A percentile compares a stretch with the other conserved stretches of the same genome.
Conservation (phyloP, 2,113 vertebrate species). For the Rattus rattus region DNA sequence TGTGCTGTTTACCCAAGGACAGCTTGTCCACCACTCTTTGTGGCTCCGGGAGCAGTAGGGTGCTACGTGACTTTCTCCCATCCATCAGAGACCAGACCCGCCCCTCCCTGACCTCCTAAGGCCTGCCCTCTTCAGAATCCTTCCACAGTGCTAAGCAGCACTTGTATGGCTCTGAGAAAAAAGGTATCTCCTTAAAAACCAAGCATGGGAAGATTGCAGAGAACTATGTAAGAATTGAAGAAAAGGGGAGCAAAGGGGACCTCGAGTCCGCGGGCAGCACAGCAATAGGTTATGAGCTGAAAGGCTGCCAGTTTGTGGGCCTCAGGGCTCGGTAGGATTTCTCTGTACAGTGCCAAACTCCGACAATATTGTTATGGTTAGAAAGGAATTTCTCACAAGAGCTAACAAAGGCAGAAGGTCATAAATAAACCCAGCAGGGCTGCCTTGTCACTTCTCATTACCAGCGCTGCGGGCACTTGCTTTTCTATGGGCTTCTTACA, state of each 20-base stretch:
- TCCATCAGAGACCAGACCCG: background rate
- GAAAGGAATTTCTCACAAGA: conserved; percentile 90
- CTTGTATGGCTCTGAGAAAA: background rate
- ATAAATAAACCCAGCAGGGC: conserved; percentile 91
- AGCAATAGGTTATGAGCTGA: conserved; percentile 85
- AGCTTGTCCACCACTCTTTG: background rate
- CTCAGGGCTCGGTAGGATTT: conserved; percentile 84
- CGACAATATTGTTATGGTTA: conserved; percentile 87
- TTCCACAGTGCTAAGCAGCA: background rate
- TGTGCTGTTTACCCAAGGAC: background rate
- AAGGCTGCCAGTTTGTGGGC: conserved; percentile 83
- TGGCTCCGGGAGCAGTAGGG: background rate
- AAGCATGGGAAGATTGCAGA: conserved; percentile 53
- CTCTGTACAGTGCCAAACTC: conserved; percentile 87
- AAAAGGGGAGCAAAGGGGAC: conserved; percentile 78
- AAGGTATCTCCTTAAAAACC: conserved; percentile 43
- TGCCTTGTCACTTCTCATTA: conserved; percentile 91
- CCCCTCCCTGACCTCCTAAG: background rate
- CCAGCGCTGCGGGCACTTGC: conserved; percentile 87
- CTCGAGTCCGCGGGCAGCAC: conserved; percentile 65
- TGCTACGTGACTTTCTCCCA: fast-evolving
- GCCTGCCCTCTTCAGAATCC: background rate
- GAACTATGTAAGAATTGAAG: conserved; percentile 76
- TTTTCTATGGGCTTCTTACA: conserved; percentile 86
- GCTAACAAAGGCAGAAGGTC: conserved; percentile 92